These are phyloP conservation scores for Phrynocephalus forsythii DNA, from an alignment of 2,797 vertebrate genomes.

Conservation along the genomic window DNA sequence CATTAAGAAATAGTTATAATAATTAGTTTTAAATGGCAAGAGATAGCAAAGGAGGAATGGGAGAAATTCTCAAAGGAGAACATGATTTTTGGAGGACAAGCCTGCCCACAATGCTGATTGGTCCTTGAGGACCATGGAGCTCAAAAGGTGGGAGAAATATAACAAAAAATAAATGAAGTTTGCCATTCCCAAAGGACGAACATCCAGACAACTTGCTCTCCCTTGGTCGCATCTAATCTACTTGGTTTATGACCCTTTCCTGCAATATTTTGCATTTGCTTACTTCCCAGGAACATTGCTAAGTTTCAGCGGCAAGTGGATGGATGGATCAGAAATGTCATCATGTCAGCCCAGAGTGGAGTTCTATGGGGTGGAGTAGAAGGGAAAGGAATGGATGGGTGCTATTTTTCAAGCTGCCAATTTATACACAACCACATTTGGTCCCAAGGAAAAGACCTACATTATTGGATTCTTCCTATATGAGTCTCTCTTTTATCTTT, in stretches of 20 bases:
- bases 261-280: constrained; percentile 2
- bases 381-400: neutral
- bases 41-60: neutral
- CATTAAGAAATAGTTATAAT: neutral
- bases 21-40: constrained; percentile 1
- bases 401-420: neutral
- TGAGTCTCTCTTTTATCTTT: neutral
- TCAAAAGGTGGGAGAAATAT: neutral
- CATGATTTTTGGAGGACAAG: neutral
- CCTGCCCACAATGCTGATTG: too few relatives aligned
- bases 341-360: neutral
- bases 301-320: neutral
- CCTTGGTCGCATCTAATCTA: neutral
- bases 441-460: neutral
- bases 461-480: neutral
- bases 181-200: neutral
- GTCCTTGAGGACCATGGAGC: neutral
- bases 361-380: neutral
- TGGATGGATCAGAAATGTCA: neutral
- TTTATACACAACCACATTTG: neutral
- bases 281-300: neutral
- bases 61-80: neutral
- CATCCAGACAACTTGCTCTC: neutral
- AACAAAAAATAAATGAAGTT: neutral
- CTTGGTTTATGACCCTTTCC: neutral